Evolutionary conservation across 2,888 invertebrate genomes (phyloP), one percentile per base, ranked within the genome.

Genomic region (Mesochorus sp.): DNA sequence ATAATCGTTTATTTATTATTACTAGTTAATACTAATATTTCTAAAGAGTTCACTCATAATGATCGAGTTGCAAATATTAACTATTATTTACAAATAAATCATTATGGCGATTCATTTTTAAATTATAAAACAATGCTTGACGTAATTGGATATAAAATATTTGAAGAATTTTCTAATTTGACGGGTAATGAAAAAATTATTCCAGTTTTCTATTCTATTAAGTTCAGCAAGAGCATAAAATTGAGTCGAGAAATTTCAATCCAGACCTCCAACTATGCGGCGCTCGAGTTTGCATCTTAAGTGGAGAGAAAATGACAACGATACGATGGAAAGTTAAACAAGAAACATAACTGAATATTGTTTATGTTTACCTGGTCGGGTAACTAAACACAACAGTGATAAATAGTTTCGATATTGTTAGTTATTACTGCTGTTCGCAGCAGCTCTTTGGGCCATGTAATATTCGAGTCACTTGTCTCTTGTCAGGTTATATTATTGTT

Each of bases 401-500:
- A 59, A 66, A 62, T 49, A 49, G 31, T 44, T 62, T 21, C 39
- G 5, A 28, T 47, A 31, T 5, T 28, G 24, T 34, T 31, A 8
- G 57, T 12, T 14, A 26, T 44, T 26, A 14, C 28, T 42, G 42
- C 6, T 31, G 6, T 17, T 5, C 3, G 10, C 3, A 17, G 14
- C 2, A 37, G 21, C 53, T 53, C 21, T 31, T 67, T 37, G 8
- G 39, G 4, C 49, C 31, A 31, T 28, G 47, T 37, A 66, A 53
- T 47, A n/a, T 31, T 19, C 19, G 51, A 24, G 39, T 39, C 37
- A 44, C 34, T 57, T 47, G 64, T 64, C 76, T 39, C 70, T 70
- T 49, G 39, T 76, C 72, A 44, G 10, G 28, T 61, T 28, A 44
- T 47, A 64, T 72, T 55, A 76, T 67, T 24, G 37, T 66, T 17